A percentile compares a stretch with the other conserved stretches of the same genome.
Evolutionary conservation across 2,113 vertebrate species (phyloP).

Genomic region (Petrocephalus zakoni): DNA sequence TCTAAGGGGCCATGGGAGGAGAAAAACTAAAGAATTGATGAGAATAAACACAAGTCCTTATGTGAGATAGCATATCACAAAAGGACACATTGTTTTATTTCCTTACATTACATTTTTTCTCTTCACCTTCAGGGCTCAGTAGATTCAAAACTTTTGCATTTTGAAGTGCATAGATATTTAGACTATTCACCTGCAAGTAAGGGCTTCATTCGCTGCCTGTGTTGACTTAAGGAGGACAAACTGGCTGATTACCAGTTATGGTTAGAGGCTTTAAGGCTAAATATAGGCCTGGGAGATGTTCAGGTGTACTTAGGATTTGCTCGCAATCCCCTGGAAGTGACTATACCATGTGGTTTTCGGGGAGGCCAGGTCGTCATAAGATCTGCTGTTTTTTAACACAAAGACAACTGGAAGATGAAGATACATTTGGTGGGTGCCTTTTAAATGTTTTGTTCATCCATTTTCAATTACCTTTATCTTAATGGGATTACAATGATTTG

Average conservation of each 20-base stretch:
- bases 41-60: background rate
- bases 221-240: slow-evolving; percentile 13
- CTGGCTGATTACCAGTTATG: slow-evolving; percentile 27
- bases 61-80: background rate
- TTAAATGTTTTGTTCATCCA: background rate
- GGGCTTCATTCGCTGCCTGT: background rate
- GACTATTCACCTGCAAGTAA: background rate
- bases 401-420: background rate
- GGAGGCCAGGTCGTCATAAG: background rate
- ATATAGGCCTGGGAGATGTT: slow-evolving; percentile 35
- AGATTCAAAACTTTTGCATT: background rate
- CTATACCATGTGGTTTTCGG: background rate
- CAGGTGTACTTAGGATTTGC: slow-evolving; percentile 24
- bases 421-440: background rate
- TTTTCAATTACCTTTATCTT: background rate
- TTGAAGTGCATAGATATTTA: background rate
- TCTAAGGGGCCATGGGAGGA: background rate
- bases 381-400: background rate
- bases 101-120: background rate
- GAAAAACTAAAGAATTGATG: background rate
- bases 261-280: slow-evolving; percentile 51
- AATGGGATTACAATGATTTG: background rate
- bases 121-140: background rate
- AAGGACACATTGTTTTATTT: background rate
- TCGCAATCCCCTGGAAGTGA: background rate